Conservation (phyloP, 2,113 vertebrate genomes). For the Lanius collurio region DNA sequence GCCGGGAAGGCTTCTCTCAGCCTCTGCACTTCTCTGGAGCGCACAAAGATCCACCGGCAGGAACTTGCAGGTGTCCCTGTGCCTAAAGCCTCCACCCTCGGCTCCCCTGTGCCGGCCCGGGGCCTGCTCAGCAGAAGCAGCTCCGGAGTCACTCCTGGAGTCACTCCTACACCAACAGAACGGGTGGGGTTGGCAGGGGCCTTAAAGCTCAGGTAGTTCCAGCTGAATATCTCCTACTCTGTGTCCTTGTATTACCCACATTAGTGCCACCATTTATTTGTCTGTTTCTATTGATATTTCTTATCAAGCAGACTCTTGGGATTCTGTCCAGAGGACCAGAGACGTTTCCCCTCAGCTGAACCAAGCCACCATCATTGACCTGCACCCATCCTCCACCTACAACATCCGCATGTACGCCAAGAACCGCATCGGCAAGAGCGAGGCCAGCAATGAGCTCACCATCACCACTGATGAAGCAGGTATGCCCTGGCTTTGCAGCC, state of each 20-base stretch:
- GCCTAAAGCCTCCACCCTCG: neutral
- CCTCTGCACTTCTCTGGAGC: neutral
- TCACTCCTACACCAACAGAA: neutral
- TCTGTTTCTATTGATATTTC: constrained; percentile 14
- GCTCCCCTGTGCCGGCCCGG: neutral
- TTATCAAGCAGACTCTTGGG: constrained; percentile 89
- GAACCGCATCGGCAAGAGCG: constrained; percentile 96
- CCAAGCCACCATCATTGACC: constrained; percentile 98
- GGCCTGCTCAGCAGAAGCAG: neutral
- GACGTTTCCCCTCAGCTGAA: constrained; percentile 98
- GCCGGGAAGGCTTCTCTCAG: neutral
- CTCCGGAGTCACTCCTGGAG: neutral
- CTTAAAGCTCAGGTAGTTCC: too few relatives aligned
- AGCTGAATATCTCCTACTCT: too few relatives aligned
- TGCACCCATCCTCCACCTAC: constrained; percentile 98
- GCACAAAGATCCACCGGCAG: too few relatives aligned
- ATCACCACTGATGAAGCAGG: constrained; percentile 98
- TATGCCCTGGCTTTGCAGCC: constrained; percentile 30
- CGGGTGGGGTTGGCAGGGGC: too few relatives aligned
- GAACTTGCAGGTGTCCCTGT: neutral
- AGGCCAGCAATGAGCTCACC: constrained; percentile 98
- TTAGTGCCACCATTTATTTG: neutral
- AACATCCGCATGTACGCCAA: constrained; percentile 99
- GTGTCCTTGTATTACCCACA: neutral
- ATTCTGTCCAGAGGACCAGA: constrained; percentile 97